Conservation (phyloP, 30 jellyfish, hydroid and myxozoan genomes). For the Turritopsis rubra region DNA sequence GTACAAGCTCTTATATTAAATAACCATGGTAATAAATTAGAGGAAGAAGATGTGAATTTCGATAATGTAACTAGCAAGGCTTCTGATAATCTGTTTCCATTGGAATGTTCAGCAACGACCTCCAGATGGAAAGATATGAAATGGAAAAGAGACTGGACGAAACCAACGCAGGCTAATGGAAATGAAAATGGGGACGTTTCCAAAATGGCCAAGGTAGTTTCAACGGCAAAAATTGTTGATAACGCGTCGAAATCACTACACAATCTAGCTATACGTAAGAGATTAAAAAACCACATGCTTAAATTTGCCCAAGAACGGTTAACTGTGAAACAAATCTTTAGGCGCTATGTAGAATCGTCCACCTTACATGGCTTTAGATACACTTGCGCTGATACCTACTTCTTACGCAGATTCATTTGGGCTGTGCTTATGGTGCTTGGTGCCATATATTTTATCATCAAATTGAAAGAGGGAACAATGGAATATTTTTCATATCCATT, state of each 20-base stretch:
- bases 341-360: conserved; percentile 71
- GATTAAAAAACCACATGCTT: conserved; percentile 42
- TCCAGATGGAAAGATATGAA: neutral
- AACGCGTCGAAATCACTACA: conserved; percentile 3
- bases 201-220: conserved; percentile 11
- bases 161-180: neutral
- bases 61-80: neutral
- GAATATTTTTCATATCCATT: conserved; percentile 67
- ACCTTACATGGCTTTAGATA: conserved; percentile 91
- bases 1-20: neutral
- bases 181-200: neutral
- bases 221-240: conserved; percentile 10
- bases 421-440: conserved; percentile 53
- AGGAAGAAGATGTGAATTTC: neutral
- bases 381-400: conserved; percentile 65
- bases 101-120: neutral
- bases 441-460: conserved; percentile 74
- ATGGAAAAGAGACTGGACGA: neutral
- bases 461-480: conserved; percentile 61
- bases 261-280: neutral
- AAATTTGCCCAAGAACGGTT: conserved; percentile 81
- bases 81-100: neutral
- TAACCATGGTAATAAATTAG: neutral
- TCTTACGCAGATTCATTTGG: conserved; percentile 85
- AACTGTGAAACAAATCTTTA: conserved; percentile 70